A percentile compares a stretch with the other conserved stretches of the same genome.
phyloP scores from a whole-genome alignment of 2,113 vertebrate genomes.

The Burhinus oedicnemus region DNA sequence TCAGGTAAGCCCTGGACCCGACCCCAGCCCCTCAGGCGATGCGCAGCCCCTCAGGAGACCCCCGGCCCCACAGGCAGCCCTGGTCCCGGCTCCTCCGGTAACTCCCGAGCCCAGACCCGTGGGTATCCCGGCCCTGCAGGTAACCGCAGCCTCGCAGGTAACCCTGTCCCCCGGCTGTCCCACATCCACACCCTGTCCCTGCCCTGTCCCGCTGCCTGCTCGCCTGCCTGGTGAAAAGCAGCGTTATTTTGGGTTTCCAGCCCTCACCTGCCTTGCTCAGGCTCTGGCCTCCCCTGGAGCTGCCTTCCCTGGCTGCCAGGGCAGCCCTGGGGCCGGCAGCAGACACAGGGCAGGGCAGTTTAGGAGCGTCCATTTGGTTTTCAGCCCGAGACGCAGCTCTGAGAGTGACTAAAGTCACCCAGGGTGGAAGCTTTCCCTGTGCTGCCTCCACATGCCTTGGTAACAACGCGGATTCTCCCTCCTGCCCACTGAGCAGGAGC shows the following conservation, averaged over 20 bases:
- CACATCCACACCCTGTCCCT: background rate
- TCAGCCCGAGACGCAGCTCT: background rate
- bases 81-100: rapidly evolving
- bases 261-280: background rate
- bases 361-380: rapidly evolving
- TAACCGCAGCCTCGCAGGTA: background rate
- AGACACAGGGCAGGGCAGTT: background rate
- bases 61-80: background rate
- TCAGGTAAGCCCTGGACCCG: background rate
- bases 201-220: background rate
- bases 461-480: rapidly evolving
- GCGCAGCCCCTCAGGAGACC: background rate
- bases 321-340: background rate
- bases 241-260: background rate
- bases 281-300: background rate
- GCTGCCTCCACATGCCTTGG: background rate
- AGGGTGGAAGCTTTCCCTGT: background rate
- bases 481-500: background rate
- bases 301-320: background rate
- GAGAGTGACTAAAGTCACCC: background rate
- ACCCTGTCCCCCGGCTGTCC: no score
- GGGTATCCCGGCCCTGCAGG: background rate
- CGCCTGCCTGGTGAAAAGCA: background rate
- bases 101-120: no score
- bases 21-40: background rate